These are phyloP conservation scores for Rhodinocichla rosea DNA, from an alignment of 2,113 vertebrate species.

Conservation along the genomic window DNA sequence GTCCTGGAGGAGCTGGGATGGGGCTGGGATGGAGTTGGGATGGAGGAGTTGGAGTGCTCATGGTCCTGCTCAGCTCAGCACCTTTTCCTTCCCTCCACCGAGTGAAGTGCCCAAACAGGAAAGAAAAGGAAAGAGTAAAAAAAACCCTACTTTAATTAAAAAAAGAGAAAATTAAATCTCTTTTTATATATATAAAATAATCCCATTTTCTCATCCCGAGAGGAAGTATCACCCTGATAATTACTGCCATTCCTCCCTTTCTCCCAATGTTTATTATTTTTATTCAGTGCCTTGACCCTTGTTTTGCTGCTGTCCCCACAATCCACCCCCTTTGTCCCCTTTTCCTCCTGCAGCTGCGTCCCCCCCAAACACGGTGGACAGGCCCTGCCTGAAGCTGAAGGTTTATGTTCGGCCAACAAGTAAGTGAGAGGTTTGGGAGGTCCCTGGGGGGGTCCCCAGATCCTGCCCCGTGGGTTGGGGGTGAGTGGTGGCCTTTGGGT, in stretches of 20 bases:
- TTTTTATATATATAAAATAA: not conserved
- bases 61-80: not conserved
- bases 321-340: not conserved
- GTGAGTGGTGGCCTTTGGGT: not conserved
- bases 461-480: not conserved
- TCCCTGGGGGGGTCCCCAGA: not conserved
- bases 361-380: conserved; percentile 83
- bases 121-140: not conserved
- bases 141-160: not conserved
- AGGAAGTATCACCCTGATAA: not conserved
- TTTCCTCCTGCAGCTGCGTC: conserved; percentile 78
- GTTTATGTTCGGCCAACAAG: conserved; percentile 90
- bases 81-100: not conserved
- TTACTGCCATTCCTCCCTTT: not conserved
- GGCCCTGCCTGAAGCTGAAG: conserved; percentile 89
- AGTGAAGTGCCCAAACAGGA: not conserved
- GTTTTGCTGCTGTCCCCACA: fast-evolving
- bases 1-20: not conserved
- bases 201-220: not conserved
- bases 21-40: not conserved
- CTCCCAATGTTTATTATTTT: not conserved
- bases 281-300: not conserved
- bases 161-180: not conserved
- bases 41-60: not conserved
- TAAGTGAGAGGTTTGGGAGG: conserved; percentile 56